Base-by-base conservation (phyloP, 1,140 invertebrate genomes). In the Agrypnia vestita region DNA sequence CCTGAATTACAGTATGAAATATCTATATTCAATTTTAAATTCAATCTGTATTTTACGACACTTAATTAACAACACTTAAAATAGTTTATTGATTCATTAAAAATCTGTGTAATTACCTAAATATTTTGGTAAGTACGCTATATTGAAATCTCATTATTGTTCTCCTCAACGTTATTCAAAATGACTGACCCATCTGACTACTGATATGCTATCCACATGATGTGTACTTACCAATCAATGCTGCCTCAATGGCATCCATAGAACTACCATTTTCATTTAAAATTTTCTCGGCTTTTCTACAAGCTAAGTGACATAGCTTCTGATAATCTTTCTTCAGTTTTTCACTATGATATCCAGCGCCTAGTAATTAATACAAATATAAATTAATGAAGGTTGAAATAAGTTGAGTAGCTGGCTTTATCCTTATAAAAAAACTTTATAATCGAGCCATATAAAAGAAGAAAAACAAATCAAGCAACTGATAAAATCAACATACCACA, bases 171-270 rank as follows among this genome's bases (percentile, higher is more conserved):
- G n/a, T n/a, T n/a, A n/a, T n/a, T n/a, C n/a, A n/a, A n/a, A n/a
- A n/a, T n/a, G n/a, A n/a, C n/a, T n/a, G n/a, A n/a, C n/a, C n/a
- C n/a, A n/a, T n/a, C n/a, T n/a, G n/a, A n/a, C n/a, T n/a, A n/a
- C n/a, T n/a, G n/a, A n/a, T n/a, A n/a, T n/a, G 1, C 6, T 35
- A 35, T 35, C 25, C 25, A 35, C 25, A 35, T 3, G 1, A 61
- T 15, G 19, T 12, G 11, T 61, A 12, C 4, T 49, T 84, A 86
- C 91, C 90, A 62, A 92, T 91, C 69, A 96, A 94, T 0, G 95
- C 95, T 80, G 92, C 92, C 80, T 93, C 92, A 12, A 95, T 95
- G 75, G 94, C 95, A 83, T 97, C 95, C 47, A 96, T 85, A 10
- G 95, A 93, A 83, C 88, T 92, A 44, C 92, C 91, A n/a, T 93